Evolutionary conservation across 2,113 vertebrate genomes (phyloP), one percentile per base, ranked within the genome.

Genomic region (Pterocles orientalis): DNA sequence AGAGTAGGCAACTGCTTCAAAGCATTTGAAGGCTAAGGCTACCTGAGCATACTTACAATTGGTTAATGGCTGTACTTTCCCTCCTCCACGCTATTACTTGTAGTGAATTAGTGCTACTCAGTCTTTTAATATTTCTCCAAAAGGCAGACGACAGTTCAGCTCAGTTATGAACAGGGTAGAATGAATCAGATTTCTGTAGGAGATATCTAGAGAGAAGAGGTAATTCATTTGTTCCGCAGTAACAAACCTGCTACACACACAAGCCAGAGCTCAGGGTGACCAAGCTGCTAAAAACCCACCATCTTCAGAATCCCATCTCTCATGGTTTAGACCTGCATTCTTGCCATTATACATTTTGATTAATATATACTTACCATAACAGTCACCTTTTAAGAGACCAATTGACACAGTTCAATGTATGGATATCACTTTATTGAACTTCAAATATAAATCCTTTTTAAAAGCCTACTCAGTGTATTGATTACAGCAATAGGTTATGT

Each of bases 391-490:
- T 33, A 47, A 64, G 24, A 71, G 9, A 84, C 7, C 33, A 70
- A 43, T 18, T 25, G 34, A 78, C 68, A 90, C 50, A 80, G 23
- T 31, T 62, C 9, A 41, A 5, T 70, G 61, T 62, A 76, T 18
- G 77, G 19, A 60, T 51, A 94, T 51, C 21, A 85, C 58, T 97
- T 97, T 97, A 97, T 97, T 97, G 29, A 88, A 47, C 10, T 75
- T 92, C 62, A 92, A 91, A 78, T 58, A 69, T 53, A 87, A 93
- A 23, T 26, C 54, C 43, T 94, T 43, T 75, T 94, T 94, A 95
- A 96, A 97, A 97, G 65, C 83, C 57, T 78, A 39, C 72, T 83
- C 76, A 75, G 43, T 66, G 15, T 48, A 33, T 53, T 43, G 47
- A 58, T 70, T 45, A 88, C 77, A 94, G 80, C 10, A 93, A 61